Evolutionary conservation across 1,140 invertebrate species (phyloP).

Genomic region (Agraylea sexmaculata): DNA sequence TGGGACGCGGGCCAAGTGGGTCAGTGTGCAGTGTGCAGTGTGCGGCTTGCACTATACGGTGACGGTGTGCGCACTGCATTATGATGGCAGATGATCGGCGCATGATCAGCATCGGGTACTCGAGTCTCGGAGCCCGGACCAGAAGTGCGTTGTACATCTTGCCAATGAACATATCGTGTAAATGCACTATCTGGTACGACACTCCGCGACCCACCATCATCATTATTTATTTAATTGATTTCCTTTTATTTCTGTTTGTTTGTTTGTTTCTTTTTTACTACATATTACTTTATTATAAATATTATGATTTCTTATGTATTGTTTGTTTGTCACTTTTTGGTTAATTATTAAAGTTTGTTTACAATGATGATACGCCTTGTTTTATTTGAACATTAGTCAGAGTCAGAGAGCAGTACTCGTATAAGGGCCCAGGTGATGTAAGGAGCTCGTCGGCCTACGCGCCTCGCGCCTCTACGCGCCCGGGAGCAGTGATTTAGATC

Average conservation of each 20-base stretch:
- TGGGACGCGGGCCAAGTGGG: too few relatives aligned
- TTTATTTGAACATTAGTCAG: conserved; percentile 5
- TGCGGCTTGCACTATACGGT: too few relatives aligned
- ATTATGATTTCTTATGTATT: conserved; percentile 4
- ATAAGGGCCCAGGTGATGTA: neutral
- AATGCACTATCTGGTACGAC: conserved; percentile 99
- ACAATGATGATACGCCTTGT: neutral
- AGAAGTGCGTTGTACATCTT: conserved; percentile 92
- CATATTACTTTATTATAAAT: neutral
- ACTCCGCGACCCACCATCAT: conserved; percentile 49
- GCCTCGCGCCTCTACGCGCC: too few relatives aligned
- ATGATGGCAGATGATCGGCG: too few relatives aligned
- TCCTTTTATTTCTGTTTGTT: conserved; percentile 5
- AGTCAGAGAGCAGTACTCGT: conserved; percentile 5
- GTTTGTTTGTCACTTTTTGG: conserved; percentile 2
- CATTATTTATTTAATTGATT: neutral
- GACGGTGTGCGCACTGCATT: too few relatives aligned
- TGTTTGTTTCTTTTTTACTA: neutral
- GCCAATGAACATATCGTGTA: conserved; percentile 72
- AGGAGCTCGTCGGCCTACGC: too few relatives aligned
- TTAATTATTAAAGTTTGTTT: conserved; percentile 15
- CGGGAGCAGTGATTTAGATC: conserved; percentile 5
- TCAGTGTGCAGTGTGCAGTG: too few relatives aligned
- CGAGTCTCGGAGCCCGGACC: conserved; percentile 76
- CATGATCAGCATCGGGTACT: conserved; percentile 28